These are phyloP conservation scores for Orussus abietinus DNA, from an alignment of 1,140 invertebrate genomes.

Conservation along the genomic window DNA sequence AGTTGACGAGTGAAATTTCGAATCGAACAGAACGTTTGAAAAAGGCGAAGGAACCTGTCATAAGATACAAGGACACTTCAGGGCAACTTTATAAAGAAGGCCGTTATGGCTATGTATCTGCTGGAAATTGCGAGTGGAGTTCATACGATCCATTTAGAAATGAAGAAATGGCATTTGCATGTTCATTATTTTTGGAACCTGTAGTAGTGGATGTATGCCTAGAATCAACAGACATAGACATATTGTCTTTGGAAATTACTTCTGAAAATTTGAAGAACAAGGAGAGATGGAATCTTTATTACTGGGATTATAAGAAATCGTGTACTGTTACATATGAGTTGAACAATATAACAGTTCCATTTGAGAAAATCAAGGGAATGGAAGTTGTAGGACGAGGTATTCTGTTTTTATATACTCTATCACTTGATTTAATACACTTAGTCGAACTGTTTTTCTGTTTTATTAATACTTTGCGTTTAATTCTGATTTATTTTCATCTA, in stretches of 20 bases:
- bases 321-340: constrained; percentile 4
- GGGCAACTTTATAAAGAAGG: no score
- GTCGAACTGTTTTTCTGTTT: constrained; percentile 3
- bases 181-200: no score
- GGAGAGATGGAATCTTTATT: constrained; percentile 16
- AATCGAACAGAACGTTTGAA: no score
- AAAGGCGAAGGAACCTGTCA: no score
- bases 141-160: no score
- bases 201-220: not conserved
- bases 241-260: constrained; percentile 11
- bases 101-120: no score
- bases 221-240: constrained; percentile 11
- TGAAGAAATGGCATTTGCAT: no score
- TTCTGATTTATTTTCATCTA: constrained; percentile 6
- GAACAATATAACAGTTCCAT: constrained; percentile 11
- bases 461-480: constrained; percentile 5
- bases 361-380: no score
- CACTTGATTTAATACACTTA: not conserved
- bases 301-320: constrained; percentile 18
- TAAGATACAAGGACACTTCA: no score
- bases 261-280: not conserved
- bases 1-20: no score
- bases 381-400: constrained; percentile 27
- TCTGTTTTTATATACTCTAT: constrained; percentile 6
- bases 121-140: no score